Percentiles rank a stretch among this genome's conserved stretches.
These are phyloP conservation scores for Coptodon bakossiorum DNA, from an alignment of 2,113 vertebrate genomes.

Conservation along the genomic window DNA sequence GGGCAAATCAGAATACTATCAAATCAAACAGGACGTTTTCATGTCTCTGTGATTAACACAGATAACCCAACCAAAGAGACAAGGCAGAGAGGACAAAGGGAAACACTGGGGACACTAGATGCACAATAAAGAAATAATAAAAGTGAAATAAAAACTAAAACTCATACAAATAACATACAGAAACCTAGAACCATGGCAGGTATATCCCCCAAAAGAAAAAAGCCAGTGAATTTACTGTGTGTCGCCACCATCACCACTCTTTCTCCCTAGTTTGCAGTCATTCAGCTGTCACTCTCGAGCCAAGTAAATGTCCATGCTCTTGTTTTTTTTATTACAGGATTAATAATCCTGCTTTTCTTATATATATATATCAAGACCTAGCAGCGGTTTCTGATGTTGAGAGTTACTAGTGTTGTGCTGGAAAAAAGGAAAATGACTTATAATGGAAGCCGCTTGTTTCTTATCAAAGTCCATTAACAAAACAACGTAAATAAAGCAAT, in stretches of 20 bases:
- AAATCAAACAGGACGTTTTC: not conserved
- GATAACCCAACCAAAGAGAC: not conserved
- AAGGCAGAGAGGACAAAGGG: not conserved
- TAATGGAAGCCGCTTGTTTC: not conserved
- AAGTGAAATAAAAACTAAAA: not conserved
- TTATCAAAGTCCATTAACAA: not conserved
- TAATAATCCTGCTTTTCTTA: not conserved
- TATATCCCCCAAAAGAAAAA: not conserved
- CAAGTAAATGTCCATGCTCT: not conserved
- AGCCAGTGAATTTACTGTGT: rapidly evolving
- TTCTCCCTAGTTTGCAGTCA: not conserved
- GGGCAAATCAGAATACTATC: not conserved
- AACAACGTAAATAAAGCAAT: not conserved
- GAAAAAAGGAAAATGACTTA: not conserved
- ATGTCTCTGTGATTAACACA: not conserved
- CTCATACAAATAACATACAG: not conserved
- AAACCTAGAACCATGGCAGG: not conserved
- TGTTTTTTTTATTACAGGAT: not conserved
- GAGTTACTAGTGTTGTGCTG: not conserved
- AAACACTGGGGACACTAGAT: not conserved
- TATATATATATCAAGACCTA: rapidly evolving
- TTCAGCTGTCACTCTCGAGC: not conserved
- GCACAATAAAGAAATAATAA: not conserved
- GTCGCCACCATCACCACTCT: not conserved
- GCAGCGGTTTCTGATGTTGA: not conserved